These are phyloP conservation scores for Scaptomyza hsui DNA, from an alignment of 1,140 invertebrate species.

Conservation along the genomic window DNA sequence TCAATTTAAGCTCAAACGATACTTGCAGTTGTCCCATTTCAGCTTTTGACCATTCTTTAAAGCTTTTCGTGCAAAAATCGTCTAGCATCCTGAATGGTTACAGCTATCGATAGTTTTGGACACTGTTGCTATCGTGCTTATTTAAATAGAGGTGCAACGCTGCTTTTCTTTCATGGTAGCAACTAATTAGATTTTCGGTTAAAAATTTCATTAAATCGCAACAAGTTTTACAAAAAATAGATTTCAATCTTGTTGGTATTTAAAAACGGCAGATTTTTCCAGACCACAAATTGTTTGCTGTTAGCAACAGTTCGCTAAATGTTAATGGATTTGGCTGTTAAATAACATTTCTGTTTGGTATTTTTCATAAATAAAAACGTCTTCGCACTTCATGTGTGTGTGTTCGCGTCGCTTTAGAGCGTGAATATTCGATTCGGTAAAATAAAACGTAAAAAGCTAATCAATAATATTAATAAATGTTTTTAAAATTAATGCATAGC, in stretches of 20 bases:
- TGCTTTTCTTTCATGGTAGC: background rate
- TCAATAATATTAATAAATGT: conserved; percentile 45
- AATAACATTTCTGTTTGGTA: conserved; percentile 33
- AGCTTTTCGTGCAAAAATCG: background rate
- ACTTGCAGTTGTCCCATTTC: too few relatives aligned
- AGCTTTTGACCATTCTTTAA: background rate
- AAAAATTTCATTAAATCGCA: background rate
- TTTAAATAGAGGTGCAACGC: background rate
- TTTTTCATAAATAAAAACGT: conserved; percentile 43
- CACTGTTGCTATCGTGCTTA: background rate
- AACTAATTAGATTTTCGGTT: background rate
- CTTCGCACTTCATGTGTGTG: conserved; percentile 33
- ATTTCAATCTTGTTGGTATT: background rate
- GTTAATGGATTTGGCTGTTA: conserved; percentile 16
- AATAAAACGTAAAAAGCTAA: conserved; percentile 44
- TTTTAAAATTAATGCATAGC: conserved; percentile 21
- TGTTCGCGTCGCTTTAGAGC: conserved; percentile 51
- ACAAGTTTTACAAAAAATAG: background rate
- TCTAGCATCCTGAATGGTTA: background rate
- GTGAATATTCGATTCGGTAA: conserved; percentile 49
- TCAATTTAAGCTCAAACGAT: background rate
- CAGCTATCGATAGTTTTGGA: conserved; percentile 4
- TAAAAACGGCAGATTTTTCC: background rate
- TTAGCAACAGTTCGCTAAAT: conserved; percentile 15
- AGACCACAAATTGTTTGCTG: conserved; percentile 4